phyloP scores from a whole-genome alignment of 2,888 invertebrate genomes.

The Pterobdella sp. region DNA sequence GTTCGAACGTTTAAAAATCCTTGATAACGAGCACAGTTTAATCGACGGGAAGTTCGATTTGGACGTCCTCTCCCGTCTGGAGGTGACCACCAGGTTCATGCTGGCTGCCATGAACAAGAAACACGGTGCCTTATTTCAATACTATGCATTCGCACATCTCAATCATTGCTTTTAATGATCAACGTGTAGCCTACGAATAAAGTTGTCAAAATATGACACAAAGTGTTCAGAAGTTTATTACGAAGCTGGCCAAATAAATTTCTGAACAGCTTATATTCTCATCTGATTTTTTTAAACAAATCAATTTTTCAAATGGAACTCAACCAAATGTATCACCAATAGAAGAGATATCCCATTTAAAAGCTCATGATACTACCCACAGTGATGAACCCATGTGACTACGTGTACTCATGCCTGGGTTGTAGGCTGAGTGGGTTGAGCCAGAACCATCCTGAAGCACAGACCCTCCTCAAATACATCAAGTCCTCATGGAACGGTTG shows the following conservation, averaged over 20 bases:
- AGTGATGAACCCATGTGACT: conserved; percentile 53
- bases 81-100: conserved; percentile 50
- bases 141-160: not conserved
- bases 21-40: conserved; percentile 45
- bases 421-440: conserved; percentile 49
- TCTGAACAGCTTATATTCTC: too few species aligned
- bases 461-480: conserved; percentile 55
- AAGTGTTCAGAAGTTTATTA: too few species aligned
- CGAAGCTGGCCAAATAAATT: too few species aligned
- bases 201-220: too few species aligned
- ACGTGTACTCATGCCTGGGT: conserved; percentile 52
- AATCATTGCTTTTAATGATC: not conserved
- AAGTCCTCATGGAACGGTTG: conserved; percentile 45
- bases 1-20: conserved; percentile 49
- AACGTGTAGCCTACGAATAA: too few species aligned
- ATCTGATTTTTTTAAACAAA: too few species aligned
- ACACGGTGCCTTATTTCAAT: conserved; percentile 41
- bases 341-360: too few species aligned
- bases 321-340: too few species aligned
- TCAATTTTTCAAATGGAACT: too few species aligned
- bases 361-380: too few species aligned
- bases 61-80: conserved; percentile 50
- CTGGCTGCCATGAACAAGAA: conserved; percentile 48
- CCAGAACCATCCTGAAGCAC: conserved; percentile 50
- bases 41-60: conserved; percentile 46